Evolutionary conservation across 2,888 invertebrate genomes (phyloP).

Genomic region (Zygogramma bicolorata): DNA sequence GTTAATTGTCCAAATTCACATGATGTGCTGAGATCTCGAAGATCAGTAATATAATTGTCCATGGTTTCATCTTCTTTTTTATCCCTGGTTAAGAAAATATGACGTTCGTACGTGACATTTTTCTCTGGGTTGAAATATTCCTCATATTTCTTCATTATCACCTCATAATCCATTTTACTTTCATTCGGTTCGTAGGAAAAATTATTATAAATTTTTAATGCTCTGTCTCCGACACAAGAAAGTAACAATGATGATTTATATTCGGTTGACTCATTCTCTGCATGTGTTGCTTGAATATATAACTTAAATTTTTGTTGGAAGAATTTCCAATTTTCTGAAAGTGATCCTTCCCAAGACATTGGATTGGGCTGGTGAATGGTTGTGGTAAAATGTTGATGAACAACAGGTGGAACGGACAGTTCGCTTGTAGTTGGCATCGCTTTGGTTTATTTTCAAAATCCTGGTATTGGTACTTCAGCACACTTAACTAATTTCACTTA

Average conservation of each 20-base stretch:
- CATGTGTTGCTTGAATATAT: background rate
- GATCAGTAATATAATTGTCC: no score
- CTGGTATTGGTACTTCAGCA: no score
- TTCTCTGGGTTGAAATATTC: no score
- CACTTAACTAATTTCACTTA: no score
- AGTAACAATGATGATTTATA: slow-evolving; percentile 2
- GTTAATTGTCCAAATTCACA: background rate
- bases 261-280: background rate
- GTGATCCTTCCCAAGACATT: background rate
- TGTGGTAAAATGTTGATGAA: no score
- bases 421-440: no score
- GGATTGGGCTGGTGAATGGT: no score
- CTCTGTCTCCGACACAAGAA: background rate
- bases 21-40: background rate
- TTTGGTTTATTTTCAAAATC: no score
- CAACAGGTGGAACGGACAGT: no score
- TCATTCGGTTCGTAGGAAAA: background rate
- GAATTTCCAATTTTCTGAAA: background rate
- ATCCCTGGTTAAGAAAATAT: no score
- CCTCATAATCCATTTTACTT: background rate
- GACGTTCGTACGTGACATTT: no score
- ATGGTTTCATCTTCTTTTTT: background rate
- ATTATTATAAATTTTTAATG: background rate
- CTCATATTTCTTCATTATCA: no score
- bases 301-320: background rate